Evolutionary conservation across 2,888 invertebrate species (phyloP).

Genomic region (Polyploca ridens): DNA sequence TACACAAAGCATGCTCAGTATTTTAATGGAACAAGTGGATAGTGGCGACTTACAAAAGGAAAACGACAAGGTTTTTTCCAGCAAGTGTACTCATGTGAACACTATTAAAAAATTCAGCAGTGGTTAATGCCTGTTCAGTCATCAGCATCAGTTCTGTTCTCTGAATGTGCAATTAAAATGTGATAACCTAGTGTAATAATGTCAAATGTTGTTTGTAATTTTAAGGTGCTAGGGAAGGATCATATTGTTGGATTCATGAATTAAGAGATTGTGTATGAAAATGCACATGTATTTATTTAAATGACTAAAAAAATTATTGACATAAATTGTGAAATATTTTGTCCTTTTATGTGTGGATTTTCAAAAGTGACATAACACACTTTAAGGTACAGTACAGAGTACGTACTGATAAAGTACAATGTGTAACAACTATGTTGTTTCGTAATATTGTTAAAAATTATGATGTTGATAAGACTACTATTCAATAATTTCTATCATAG

Average conservation of each 20-base stretch:
- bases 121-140: slow-evolving; percentile 40
- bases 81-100: slow-evolving; percentile 53
- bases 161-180: slow-evolving; percentile 81
- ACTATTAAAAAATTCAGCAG: slow-evolving; percentile 43
- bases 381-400: slow-evolving; percentile 48
- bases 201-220: slow-evolving; percentile 57
- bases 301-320: slow-evolving; percentile 32
- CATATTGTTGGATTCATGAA: slow-evolving; percentile 20
- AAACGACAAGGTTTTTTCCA: slow-evolving; percentile 40
- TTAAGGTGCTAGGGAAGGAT: slow-evolving; percentile 77
- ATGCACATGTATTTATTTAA: slow-evolving; percentile 15
- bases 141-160: slow-evolving; percentile 48
- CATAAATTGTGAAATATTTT: slow-evolving; percentile 37
- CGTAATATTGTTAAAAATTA: slow-evolving; percentile 29
- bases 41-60: slow-evolving; percentile 53
- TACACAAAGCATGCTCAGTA: slow-evolving; percentile 92
- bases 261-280: slow-evolving; percentile 23
- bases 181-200: slow-evolving; percentile 70
- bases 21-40: slow-evolving; percentile 84
- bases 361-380: slow-evolving; percentile 31
- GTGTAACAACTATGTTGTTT: slow-evolving; percentile 82
- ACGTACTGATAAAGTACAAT: slow-evolving; percentile 76
- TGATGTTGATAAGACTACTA: slow-evolving; percentile 6
- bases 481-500: slow-evolving; percentile 8
- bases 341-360: slow-evolving; percentile 35